phyloP scores from a whole-genome alignment of 2,797 vertebrate species.

The Gymnocypris eckloni region DNA sequence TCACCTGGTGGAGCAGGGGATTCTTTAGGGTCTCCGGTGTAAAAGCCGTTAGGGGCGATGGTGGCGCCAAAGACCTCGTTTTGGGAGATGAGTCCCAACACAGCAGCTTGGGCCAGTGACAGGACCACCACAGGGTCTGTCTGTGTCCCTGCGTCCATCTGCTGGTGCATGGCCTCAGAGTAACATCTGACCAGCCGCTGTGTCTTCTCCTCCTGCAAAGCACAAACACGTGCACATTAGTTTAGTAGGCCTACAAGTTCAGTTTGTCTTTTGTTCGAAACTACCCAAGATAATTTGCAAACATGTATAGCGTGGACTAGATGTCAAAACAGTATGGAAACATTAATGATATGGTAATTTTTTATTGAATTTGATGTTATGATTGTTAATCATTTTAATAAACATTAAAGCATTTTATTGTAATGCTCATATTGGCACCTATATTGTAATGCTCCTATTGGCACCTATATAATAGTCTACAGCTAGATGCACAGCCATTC shows the following conservation, averaged over 20 bases:
- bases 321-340: not conserved
- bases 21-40: conserved; percentile 84
- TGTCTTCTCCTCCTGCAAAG: conserved; percentile 82
- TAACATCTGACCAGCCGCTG: conserved; percentile 82
- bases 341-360: not conserved
- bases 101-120: conserved; percentile 94
- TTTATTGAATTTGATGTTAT: not conserved
- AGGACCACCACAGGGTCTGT: conserved; percentile 96
- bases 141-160: conserved; percentile 94
- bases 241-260: not conserved
- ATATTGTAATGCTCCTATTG: not conserved
- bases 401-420: not conserved
- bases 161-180: conserved; percentile 88
- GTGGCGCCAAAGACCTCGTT: conserved; percentile 97
- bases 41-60: conserved; percentile 88
- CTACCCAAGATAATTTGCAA: not conserved
- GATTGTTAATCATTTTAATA: not conserved
- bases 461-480: not conserved
- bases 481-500: not conserved
- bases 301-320: not conserved
- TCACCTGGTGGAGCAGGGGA: conserved; percentile 78
- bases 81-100: conserved; percentile 93
- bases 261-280: not conserved
- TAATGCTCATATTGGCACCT: not conserved
- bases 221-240: not conserved